Evolutionary conservation across 2,797 vertebrate species (phyloP), one percentile per base, ranked within the genome.

Genomic region (Catamblyrhynchus diadema): DNA sequence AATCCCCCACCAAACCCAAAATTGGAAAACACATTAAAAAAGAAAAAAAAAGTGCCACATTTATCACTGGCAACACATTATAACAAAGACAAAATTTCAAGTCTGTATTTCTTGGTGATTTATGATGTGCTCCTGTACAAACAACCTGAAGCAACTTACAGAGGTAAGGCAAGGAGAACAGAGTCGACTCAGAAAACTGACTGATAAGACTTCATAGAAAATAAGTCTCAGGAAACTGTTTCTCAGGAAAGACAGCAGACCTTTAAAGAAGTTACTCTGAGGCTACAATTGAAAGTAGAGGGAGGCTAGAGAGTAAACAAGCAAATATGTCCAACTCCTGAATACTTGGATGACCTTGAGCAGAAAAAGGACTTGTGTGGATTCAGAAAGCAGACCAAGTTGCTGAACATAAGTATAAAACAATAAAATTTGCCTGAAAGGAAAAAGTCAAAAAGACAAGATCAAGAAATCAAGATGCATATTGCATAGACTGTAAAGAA

Each of bases 21-120:
- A 32, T 11, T 8, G 35, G 48, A 32, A 48, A 75, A 48, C 11
- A n/a, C 16, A 25, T 7, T 33, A 22, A 3, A 30, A 4, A 28
- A 33, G 15, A 3, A 4, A 28, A 15, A n/a, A 44, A 18, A 27
- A 3, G 4, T 4, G 12, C 14, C 35, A 14, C 33, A 61, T 94
- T 81, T 89, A 53, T 93, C 69, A 78, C 17, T 65, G 35, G n/a
- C 39, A 81, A 53, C 61, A 61, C 45, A 42, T 83, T 83, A 39
- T 69, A 79, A 93, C 15, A 48, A 80, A 72, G 33, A 35, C 54
- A 75, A 79, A 81, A 82, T 41, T 35, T 1, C 57, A 48, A 72
- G 56, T 81, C 91, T 81, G 2, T 93, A 66, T 78, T 85, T 87
- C 47, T 72, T 11, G 8, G 32, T 93, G 87, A 95, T 94, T 96